Evolutionary conservation across 1,140 invertebrate genomes (phyloP), one percentile per base, ranked within the genome.

Genomic region (Drosophila santomea): DNA sequence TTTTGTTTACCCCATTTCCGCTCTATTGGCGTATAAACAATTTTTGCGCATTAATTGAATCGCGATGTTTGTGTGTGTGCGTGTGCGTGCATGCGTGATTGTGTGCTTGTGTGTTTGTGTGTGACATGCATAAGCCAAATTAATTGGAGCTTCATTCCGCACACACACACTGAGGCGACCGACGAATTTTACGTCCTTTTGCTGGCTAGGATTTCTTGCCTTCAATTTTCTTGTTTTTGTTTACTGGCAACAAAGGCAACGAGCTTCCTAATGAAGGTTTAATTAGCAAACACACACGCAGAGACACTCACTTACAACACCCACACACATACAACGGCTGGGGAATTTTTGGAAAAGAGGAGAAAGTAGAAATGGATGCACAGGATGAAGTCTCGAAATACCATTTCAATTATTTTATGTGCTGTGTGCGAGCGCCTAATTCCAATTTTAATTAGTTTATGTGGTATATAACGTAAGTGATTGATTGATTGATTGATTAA

Each of bases 11-110:
- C 43, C 52, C 82, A 80, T 81, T 86, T 88, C 72, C 80, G 76
- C 76, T 89, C 83, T 80, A 89, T 88, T 88, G 84, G 74, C 56
- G 80, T 88, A 88, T 84, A 89, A 88, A 88, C 83, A 88, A 88
- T 88, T 88, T 86, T 84, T 84, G 83, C 84, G 80, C 84, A 88
- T 88, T 88, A 88, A 88, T 88, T 88, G 83, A 88, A 88, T 88
- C 56, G 72, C 66, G 61, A 15, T 56, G 71, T 69, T 69, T 64
- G 59, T 59, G 69, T 54, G 58, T 54, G 52, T 78, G n/a, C n/a
- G 66, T 78, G 17, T 17, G 66, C 28, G 36, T 63, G 64, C 60
- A 59, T 75, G 55, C 48, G 60, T 28, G 12, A 20, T 20, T 20
- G 20, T 20, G 20, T 75, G 50, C 4, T 20, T 6, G 56, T 73